A percentile compares a stretch with the other conserved stretches of the same genome.
Evolutionary conservation across 2,113 vertebrate species (phyloP).

Genomic region (Monopterus albus): DNA sequence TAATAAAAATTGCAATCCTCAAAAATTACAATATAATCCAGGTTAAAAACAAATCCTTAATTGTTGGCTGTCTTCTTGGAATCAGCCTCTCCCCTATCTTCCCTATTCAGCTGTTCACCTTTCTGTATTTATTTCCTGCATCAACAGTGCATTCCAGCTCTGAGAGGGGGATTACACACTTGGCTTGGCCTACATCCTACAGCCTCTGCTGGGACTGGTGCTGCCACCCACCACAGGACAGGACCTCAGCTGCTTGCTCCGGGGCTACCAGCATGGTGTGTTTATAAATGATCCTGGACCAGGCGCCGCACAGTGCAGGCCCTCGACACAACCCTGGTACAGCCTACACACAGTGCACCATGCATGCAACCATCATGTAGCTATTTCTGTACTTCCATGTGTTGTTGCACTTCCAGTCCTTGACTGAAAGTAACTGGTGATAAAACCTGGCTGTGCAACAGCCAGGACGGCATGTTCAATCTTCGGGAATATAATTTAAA

Average conservation of each 20-base stretch:
- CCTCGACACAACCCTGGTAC: not conserved
- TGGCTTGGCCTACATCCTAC: slow-evolving; percentile 70
- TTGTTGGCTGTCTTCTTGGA: slow-evolving; percentile 10
- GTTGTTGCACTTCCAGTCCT: not conserved
- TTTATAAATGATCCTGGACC: slow-evolving; percentile 77
- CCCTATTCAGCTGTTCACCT: slow-evolving; percentile 36
- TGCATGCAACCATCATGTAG: not conserved
- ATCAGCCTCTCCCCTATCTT: slow-evolving; percentile 33
- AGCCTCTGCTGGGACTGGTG: slow-evolving; percentile 41
- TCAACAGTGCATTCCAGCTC: slow-evolving; percentile 54
- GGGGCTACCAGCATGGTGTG: slow-evolving; percentile 79
- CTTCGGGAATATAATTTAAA: not conserved
- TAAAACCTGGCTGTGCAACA: not conserved
- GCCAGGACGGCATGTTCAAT: not conserved
- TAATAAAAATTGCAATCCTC: not conserved
- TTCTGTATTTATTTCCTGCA: slow-evolving; percentile 67
- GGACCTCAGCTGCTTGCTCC: slow-evolving; percentile 36
- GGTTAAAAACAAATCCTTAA: slow-evolving; percentile 14
- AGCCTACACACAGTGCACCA: not conserved
- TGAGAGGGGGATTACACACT: slow-evolving; percentile 69
- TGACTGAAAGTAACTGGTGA: too few species aligned
- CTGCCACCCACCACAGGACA: slow-evolving; percentile 73
- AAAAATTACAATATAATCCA: not conserved
- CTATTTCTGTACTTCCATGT: not conserved
- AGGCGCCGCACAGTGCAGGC: slow-evolving; percentile 67